Conservation (phyloP, 2,888 invertebrate species). For the Diplolepis rosae region DNA sequence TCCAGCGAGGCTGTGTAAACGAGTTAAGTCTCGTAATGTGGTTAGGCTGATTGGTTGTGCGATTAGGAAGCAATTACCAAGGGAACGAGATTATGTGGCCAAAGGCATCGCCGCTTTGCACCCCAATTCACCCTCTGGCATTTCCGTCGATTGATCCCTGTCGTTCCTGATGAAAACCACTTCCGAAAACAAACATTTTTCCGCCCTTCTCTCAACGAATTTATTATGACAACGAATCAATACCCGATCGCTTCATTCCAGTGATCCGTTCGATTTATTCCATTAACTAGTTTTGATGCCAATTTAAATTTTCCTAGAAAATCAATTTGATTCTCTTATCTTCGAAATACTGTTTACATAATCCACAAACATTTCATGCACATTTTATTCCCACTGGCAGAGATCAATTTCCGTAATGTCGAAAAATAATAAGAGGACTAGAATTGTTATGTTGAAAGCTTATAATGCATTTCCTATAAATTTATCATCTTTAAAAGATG, state of each 20-base stretch:
- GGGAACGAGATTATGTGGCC: constrained; percentile 36
- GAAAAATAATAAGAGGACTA: not conserved
- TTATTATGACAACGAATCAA: not conserved
- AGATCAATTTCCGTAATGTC: not conserved
- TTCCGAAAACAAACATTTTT: constrained; percentile 29
- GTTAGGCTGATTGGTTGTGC: constrained; percentile 39
- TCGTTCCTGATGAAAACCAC: constrained; percentile 14
- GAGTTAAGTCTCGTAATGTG: constrained; percentile 50
- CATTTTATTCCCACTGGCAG: not conserved
- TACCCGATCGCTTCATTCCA: not conserved
- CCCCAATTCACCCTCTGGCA: constrained; percentile 27
- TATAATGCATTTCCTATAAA: not conserved
- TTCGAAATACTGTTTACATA: too few relatives aligned
- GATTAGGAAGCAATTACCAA: constrained; percentile 48
- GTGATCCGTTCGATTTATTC: constrained; percentile 1
- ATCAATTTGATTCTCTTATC: not conserved
- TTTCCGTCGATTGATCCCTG: constrained; percentile 35
- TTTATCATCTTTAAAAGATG: not conserved
- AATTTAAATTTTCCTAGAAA: not conserved
- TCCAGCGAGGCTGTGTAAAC: constrained; percentile 51
- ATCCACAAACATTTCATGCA: not conserved
- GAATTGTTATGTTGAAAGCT: constrained; percentile 1
- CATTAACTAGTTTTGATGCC: not conserved
- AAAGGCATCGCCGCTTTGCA: constrained; percentile 32
- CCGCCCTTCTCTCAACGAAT: not conserved